A percentile compares a stretch with the other conserved stretches of the same genome.
These are phyloP conservation scores for Cariama cristata DNA, from an alignment of 2,113 vertebrate species.

Conservation along the genomic window DNA sequence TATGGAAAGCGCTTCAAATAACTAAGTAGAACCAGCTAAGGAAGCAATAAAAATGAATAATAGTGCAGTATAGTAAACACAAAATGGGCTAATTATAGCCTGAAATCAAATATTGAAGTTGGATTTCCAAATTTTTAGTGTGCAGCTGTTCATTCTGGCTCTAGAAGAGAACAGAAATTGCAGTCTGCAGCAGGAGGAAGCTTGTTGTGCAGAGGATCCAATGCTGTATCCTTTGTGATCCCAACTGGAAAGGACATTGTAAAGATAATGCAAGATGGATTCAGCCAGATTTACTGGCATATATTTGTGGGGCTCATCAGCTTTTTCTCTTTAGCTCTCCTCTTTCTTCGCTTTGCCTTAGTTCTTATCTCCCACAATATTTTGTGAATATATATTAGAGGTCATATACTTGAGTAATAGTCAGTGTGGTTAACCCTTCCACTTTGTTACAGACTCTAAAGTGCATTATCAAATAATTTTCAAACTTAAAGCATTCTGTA, in stretches of 20 bases:
- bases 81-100: slow-evolving; percentile 59
- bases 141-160: slow-evolving; percentile 69
- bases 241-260: slow-evolving; percentile 25
- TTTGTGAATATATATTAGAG: background rate
- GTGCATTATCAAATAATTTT: background rate
- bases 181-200: slow-evolving; percentile 19
- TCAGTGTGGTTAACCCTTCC: background rate
- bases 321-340: background rate
- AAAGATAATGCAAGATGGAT: slow-evolving; percentile 14
- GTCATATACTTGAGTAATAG: background rate
- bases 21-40: slow-evolving; percentile 58
- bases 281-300: background rate
- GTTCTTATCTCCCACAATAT: background rate
- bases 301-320: background rate
- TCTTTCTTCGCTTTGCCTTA: slow-evolving; percentile 3
- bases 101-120: slow-evolving; percentile 64
- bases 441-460: background rate
- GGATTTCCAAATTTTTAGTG: slow-evolving; percentile 58
- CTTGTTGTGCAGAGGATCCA: background rate
- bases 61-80: slow-evolving; percentile 51
- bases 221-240: slow-evolving; percentile 51
- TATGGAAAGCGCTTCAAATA: slow-evolving; percentile 59
- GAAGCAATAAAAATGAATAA: slow-evolving; percentile 55
- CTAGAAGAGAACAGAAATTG: slow-evolving; percentile 56
- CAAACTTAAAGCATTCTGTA: background rate